A percentile compares a stretch with the other conserved stretches of the same genome.
These are phyloP conservation scores for Acanthopagrus latus DNA, from an alignment of 2,797 vertebrate species.

Conservation along the genomic window DNA sequence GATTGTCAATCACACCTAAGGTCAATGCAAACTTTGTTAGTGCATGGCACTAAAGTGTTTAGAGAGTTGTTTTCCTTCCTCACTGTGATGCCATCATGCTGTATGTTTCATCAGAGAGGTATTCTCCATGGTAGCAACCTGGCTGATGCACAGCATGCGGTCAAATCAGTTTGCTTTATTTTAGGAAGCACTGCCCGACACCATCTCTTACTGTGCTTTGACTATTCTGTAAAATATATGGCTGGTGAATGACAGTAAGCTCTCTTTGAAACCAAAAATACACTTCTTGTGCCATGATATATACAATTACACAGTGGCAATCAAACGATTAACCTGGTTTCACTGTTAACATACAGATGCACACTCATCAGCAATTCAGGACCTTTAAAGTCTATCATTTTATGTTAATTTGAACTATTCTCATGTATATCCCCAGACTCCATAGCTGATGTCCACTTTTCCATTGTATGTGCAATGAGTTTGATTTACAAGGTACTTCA, in stretches of 20 bases:
- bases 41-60: neutral
- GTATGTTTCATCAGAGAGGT: conserved; percentile 2
- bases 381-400: neutral
- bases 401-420: neutral
- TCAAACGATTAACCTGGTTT: neutral
- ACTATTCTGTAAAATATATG: conserved; percentile 7
- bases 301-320: neutral
- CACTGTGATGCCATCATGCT: neutral
- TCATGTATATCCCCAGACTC: neutral
- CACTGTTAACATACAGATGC: neutral
- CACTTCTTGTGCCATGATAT: neutral
- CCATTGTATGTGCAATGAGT: neutral
- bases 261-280: neutral
- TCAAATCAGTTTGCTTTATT: conserved; percentile 19
- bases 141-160: neutral
- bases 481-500: conserved; percentile 6
- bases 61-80: neutral
- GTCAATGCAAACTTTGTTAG: conserved; percentile 3
- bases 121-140: neutral
- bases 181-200: neutral
- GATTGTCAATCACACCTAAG: conserved; percentile 12
- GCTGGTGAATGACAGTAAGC: neutral
- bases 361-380: neutral
- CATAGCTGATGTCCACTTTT: neutral
- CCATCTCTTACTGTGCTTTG: conserved; percentile 1